Evolutionary conservation across 2,797 vertebrate genomes (phyloP).

Genomic region (Fistularia tabacaria): DNA sequence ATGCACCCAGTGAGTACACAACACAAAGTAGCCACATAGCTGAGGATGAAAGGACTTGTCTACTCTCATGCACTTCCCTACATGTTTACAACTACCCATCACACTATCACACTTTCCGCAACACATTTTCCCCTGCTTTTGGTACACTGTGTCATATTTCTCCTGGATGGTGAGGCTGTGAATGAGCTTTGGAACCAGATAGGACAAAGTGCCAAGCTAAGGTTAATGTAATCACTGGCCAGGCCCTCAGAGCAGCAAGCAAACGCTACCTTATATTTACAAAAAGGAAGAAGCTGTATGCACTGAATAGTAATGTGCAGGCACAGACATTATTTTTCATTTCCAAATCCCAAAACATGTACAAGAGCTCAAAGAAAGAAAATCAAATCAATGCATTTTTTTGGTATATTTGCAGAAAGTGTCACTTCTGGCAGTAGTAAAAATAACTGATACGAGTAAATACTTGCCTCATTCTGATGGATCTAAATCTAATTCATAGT

Average conservation of each 20-base stretch:
- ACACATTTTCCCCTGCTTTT: too few relatives aligned
- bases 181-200: constrained; percentile 33
- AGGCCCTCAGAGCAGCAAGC: constrained; percentile 18
- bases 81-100: too few relatives aligned
- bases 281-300: too few relatives aligned
- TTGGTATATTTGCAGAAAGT: too few relatives aligned
- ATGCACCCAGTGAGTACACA: neutral
- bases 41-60: constrained; percentile 1
- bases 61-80: too few relatives aligned
- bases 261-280: constrained; percentile 8
- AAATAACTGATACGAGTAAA: constrained; percentile 33
- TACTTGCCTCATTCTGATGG: constrained; percentile 4
- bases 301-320: neutral
- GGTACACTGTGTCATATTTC: constrained; percentile 1
- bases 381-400: too few relatives aligned
- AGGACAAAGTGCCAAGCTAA: constrained; percentile 28
- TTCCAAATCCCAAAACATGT: too few relatives aligned
- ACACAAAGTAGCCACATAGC: neutral
- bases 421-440: constrained; percentile 7
- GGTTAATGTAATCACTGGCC: constrained; percentile 52
- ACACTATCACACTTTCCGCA: too few relatives aligned
- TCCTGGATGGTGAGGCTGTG: constrained; percentile 2
- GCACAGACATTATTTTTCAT: too few relatives aligned
- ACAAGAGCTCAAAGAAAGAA: too few relatives aligned
- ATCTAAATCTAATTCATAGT: constrained; percentile 6